Evolutionary conservation across 1,140 invertebrate genomes (phyloP), one percentile per base, ranked within the genome.

Genomic region (Leptestheria dahalacensis): DNA sequence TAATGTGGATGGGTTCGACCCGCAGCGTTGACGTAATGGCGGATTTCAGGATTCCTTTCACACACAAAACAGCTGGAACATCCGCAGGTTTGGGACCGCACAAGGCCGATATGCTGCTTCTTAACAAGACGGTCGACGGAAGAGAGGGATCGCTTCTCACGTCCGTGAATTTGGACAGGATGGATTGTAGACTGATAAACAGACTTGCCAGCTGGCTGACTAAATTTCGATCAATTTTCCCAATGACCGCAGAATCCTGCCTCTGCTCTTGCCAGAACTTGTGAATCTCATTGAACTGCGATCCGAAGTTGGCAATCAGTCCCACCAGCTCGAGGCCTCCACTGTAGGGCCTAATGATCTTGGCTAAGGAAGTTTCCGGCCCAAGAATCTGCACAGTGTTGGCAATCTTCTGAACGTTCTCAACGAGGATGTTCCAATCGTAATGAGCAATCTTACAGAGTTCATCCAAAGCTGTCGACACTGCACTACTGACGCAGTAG

Each of bases 251-350:
- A 29, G 28, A 12, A 55, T 29, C 53, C 25, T 20, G 33, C 33
- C 15, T 41, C 26, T 26, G 53, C 21, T 55, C 53, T 29, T 55
- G 53, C 26, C 26, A 55, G 2, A 55, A 29, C 33, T 55, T 55
- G 24, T 29, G 33, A 15, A 55, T n/a, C 33, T 55, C 53, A 33
- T 33, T 33, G 11, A 55, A 21, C 20, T 55, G 53, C 10, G 53
- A 55, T 18, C 26, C 26, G n/a, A 20, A n/a, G 26, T 29, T 55
- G 11, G 33, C 11, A 9, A 55, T 33, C 24, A 55, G 26, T 18
- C 33, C 53, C 53, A 55, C 33, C 24, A 26, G 33, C 15, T 55
- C 53, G 10, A 55, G 12, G 10, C 24, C 53, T 2, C 26, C 26
- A 20, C 28, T 33, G 20, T 21, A 11, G 9, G 53, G 53, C 1